Base-by-base conservation (phyloP, 2,797 vertebrate species). In the Crenuchus spilurus region DNA sequence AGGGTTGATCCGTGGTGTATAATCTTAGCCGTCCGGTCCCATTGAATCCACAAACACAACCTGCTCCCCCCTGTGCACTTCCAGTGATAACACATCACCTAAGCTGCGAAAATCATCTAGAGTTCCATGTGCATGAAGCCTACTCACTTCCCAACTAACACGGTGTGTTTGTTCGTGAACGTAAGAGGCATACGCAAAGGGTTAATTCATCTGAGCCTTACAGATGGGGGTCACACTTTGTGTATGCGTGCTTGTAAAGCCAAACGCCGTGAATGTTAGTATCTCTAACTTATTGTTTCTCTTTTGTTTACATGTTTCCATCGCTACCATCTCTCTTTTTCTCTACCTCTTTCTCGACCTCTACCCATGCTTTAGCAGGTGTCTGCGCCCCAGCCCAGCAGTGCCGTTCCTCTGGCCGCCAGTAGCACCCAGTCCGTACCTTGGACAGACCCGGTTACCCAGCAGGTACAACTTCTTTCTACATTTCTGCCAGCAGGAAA, bases 401-500 rank as follows among this genome's bases (percentile, higher is more conserved):
- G 88, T 73, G 90, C 82, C 72, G 75, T 92, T 68, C 85, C 92
- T 0, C 37, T 88, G 78, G 85, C 80, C 13, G 84, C 93, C 49
- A 65, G 75, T 35, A 83, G 87, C 76, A 78, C 91, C 72, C 95
- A 96, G 73, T 72, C 92, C 20, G 68, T 48, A 1, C 46, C 73
- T 41, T 76, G 74, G 74, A n/a, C 80, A 57, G 72, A 85, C 20
- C 49, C 77, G 10, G 84, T 86, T 20, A 60, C 88, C 24, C 88
- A 95, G 76, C 95, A 95, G 94, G 96, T 92, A 81, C 69, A 28
- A 30, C 22, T 16, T 24, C 24, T 70, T 49, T 26, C 70, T 13
- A 48, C 1, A 44, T 6, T 70, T 42, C 54, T 44, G 11, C 28
- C n/a, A n/a, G n/a, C n/a, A n/a, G n/a, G n/a, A n/a, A n/a, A n/a